A percentile compares a stretch with the other conserved stretches of the same genome.
These are phyloP conservation scores for Leucozona laternaria DNA, from an alignment of 2,888 invertebrate genomes.

Conservation along the genomic window DNA sequence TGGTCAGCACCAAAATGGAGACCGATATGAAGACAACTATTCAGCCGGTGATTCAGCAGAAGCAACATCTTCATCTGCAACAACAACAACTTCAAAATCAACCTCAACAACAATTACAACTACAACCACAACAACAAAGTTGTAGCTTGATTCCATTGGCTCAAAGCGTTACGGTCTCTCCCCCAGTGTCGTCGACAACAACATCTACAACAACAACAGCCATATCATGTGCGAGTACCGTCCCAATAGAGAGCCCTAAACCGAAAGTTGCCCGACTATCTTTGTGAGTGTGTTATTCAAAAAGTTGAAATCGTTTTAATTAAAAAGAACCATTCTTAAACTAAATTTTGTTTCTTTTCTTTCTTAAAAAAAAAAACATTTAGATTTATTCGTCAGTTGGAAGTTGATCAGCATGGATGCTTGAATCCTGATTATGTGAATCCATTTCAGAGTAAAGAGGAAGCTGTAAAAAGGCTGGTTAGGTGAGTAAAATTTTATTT, in stretches of 20 bases:
- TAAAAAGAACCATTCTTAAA: constrained; percentile 53
- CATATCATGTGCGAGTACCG: constrained; percentile 76
- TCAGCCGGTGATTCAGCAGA: constrained; percentile 39
- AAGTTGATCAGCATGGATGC: constrained; percentile 90
- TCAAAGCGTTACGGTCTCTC: constrained; percentile 45
- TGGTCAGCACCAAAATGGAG: constrained; percentile 49
- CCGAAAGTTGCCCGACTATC: constrained; percentile 83
- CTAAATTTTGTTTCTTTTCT: constrained; percentile 59
- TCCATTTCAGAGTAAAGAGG: constrained; percentile 89
- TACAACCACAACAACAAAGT: constrained; percentile 78
- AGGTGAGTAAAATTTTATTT: constrained; percentile 80
- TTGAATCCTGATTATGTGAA: constrained; percentile 89
- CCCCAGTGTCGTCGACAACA: constrained; percentile 51
- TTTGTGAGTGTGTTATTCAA: constrained; percentile 84
- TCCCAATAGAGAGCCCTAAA: constrained; percentile 83
- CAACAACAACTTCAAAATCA: constrained; percentile 57
- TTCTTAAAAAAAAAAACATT: constrained; percentile 69
- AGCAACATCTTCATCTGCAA: constrained; percentile 53
- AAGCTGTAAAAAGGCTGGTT: constrained; percentile 90
- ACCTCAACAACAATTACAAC: constrained; percentile 67
- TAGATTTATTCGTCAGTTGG: constrained; percentile 90
- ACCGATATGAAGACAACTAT: constrained; percentile 40
- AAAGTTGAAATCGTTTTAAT: constrained; percentile 61
- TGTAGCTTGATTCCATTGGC: constrained; percentile 54
- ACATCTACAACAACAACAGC: constrained; percentile 76